Evolutionary conservation across 2,888 invertebrate species (phyloP).

Genomic region (Lochmaea capreae): DNA sequence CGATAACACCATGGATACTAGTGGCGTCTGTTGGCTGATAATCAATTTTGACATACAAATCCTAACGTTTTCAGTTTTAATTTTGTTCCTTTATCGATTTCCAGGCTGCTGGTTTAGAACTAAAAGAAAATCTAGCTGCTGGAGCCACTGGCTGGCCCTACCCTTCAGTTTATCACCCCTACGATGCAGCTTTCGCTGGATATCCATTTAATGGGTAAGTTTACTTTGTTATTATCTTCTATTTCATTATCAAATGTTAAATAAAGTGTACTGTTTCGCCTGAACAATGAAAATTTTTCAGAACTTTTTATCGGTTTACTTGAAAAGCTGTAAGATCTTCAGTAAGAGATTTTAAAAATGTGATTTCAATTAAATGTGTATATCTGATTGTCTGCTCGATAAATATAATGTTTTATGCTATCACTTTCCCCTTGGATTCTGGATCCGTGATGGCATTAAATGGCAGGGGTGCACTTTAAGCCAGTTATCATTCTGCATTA

Average conservation of each 20-base stretch:
- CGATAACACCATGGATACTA: too few relatives aligned
- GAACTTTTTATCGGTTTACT: neutral
- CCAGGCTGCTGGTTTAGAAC: slow-evolving; percentile 86
- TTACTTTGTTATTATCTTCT: slow-evolving; percentile 41
- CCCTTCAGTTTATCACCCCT: slow-evolving; percentile 92
- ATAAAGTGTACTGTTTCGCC: too few relatives aligned
- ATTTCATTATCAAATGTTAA: slow-evolving; percentile 38
- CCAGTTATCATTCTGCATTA: slow-evolving; percentile 58
- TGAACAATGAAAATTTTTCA: too few relatives aligned
- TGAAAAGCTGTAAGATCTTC: neutral
- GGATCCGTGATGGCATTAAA: slow-evolving; percentile 51
- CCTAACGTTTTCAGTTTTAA: neutral
- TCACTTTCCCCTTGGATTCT: slow-evolving; percentile 45
- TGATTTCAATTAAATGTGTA: slow-evolving; percentile 13
- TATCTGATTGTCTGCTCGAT: neutral
- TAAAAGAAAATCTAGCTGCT: slow-evolving; percentile 88
- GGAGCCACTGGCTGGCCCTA: slow-evolving; percentile 90
- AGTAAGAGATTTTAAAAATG: slow-evolving; percentile 38
- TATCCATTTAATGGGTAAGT: slow-evolving; percentile 97
- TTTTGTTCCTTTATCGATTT: slow-evolving; percentile 42
- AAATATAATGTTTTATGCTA: neutral
- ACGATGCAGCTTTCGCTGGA: slow-evolving; percentile 91
- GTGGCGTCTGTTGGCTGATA: too few relatives aligned
- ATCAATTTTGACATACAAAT: too few relatives aligned
- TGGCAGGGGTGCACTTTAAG: slow-evolving; percentile 53